Percentiles rank a stretch among this genome's conserved stretches.
Conservation (phyloP, 2,113 vertebrate species). For the Labeo rohita region DNA sequence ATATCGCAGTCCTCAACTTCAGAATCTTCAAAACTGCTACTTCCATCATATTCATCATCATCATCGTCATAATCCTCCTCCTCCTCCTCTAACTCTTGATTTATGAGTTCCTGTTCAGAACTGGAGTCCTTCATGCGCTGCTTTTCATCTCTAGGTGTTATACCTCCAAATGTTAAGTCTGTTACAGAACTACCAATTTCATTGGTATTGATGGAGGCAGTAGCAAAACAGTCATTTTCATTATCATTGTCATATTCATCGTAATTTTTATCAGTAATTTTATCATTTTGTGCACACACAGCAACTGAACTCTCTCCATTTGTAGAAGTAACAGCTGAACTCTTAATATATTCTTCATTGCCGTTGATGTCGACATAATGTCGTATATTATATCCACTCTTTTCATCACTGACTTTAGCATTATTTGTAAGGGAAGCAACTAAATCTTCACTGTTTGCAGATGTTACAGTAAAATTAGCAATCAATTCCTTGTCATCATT, state of each 20-base stretch:
- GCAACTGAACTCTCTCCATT: background rate
- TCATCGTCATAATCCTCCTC: background rate
- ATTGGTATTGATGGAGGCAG: background rate
- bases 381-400: background rate
- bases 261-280: background rate
- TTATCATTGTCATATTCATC: background rate
- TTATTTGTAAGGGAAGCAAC: background rate
- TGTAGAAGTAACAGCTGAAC: background rate
- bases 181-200: background rate
- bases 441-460: background rate
- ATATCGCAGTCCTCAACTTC: constrained; percentile 29
- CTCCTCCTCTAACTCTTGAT: background rate
- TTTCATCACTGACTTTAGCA: background rate
- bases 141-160: background rate
- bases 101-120: background rate
- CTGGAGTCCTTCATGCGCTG: background rate
- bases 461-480: background rate
- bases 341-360: background rate
- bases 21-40: background rate
- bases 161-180: background rate
- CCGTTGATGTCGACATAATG: background rate
- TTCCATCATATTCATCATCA: background rate
- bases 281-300: background rate
- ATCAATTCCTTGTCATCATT: background rate
- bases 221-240: constrained; percentile 17